Evolutionary conservation across 2,113 vertebrate genomes (phyloP).

Genomic region (Plotosus lineatus): DNA sequence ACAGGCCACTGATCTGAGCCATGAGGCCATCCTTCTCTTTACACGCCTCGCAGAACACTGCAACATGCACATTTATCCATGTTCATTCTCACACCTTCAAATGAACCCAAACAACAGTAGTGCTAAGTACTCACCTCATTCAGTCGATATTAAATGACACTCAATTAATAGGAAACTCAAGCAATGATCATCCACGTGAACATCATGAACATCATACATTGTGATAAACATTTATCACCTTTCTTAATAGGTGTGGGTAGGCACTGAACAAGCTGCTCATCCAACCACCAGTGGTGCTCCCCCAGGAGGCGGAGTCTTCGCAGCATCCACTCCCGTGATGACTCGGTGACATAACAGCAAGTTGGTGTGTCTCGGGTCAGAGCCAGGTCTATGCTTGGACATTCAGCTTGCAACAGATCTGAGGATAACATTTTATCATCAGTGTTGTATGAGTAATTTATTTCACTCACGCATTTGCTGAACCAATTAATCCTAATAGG

Average conservation of each 20-base stretch:
- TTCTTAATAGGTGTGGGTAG: conserved; percentile 75
- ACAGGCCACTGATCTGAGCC: conserved; percentile 71
- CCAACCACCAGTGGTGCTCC: conserved; percentile 74
- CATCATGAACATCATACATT: not conserved
- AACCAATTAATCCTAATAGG: too few relatives aligned
- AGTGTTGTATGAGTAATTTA: not conserved
- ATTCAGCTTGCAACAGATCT: conserved; percentile 75
- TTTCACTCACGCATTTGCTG: too few relatives aligned
- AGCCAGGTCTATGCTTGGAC: conserved; percentile 55
- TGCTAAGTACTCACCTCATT: not conserved
- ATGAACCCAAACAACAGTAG: not conserved
- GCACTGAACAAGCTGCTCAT: conserved; percentile 71
- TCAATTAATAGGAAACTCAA: not conserved
- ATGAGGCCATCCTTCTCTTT: conserved; percentile 71
- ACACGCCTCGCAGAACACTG: conserved; percentile 79
- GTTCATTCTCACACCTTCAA: not conserved
- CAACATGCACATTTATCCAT: conserved; percentile 38
- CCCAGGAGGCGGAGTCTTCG: conserved; percentile 63
- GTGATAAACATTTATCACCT: conserved; percentile 66
- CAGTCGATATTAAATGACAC: not conserved
- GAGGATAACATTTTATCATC: conserved; percentile 25
- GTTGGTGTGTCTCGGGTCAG: conserved; percentile 12
- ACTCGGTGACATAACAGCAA: conserved; percentile 51
- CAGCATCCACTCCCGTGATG: conserved; percentile 63
- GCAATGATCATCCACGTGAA: too few relatives aligned